Evolutionary conservation across 2,797 vertebrate genomes (phyloP).

Genomic region (Octomys mimax): DNA sequence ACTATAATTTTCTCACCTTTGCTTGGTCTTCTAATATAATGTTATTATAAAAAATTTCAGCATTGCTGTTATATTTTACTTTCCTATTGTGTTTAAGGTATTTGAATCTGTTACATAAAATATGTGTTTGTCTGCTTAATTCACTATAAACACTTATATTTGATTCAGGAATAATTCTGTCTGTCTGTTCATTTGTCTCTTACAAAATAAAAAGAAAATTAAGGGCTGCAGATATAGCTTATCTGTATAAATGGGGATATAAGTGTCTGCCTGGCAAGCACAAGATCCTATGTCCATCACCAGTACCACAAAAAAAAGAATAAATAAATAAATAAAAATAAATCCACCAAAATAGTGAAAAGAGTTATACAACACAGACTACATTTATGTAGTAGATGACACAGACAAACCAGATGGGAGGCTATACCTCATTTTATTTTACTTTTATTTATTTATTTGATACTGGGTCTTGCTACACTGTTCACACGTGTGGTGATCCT

Average conservation of each 20-base stretch:
- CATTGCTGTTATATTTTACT: background rate
- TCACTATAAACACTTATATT: background rate
- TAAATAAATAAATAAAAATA: too few species aligned
- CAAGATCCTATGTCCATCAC: too few species aligned
- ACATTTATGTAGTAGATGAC: background rate
- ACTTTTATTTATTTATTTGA: too few species aligned
- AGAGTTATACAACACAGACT: background rate
- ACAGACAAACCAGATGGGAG: too few species aligned
- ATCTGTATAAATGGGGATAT: too few species aligned
- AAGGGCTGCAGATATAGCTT: too few species aligned
- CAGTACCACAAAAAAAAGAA: too few species aligned
- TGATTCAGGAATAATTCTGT: background rate
- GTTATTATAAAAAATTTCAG: background rate
- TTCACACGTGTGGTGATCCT: too few species aligned
- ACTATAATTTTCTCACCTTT: background rate
- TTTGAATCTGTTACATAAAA: background rate
- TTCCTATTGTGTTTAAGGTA: background rate
- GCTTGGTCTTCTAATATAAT: background rate
- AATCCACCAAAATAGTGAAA: background rate
- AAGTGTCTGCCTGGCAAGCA: too few species aligned
- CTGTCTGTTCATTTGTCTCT: background rate
- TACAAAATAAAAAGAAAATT: background rate
- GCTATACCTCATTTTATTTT: too few species aligned
- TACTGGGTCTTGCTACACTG: too few species aligned
- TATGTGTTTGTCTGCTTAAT: background rate